Conservation (phyloP, 2,113 vertebrate species). For the Macroglossus sobrinus region DNA sequence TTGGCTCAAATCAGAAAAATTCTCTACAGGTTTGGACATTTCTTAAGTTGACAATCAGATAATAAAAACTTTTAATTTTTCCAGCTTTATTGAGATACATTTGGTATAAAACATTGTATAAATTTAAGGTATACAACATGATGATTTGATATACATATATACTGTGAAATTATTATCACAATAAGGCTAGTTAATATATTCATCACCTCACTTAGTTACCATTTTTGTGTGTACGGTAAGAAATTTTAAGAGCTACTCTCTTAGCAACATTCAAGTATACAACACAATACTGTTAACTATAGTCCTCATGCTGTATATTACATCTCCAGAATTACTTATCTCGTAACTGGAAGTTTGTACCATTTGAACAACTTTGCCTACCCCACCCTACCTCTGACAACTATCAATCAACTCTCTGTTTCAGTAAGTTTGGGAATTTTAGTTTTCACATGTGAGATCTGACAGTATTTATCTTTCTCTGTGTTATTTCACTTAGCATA, state of each 20-base stretch:
- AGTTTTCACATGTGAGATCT: neutral
- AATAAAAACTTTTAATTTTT: neutral
- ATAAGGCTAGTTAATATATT: neutral
- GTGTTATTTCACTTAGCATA: neutral
- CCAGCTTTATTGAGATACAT: neutral
- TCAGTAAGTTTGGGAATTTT: neutral
- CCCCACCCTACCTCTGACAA: neutral
- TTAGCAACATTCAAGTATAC: neutral
- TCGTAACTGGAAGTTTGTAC: neutral
- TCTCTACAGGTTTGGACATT: no score
- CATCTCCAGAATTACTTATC: neutral
- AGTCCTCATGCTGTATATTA: neutral
- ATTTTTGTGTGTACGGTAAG: neutral
- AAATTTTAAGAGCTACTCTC: neutral
- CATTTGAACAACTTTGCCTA: neutral
- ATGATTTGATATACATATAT: neutral
- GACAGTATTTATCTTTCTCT: neutral
- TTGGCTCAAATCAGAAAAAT: no score
- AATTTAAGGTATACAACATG: neutral
- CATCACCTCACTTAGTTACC: neutral
- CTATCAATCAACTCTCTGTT: neutral
- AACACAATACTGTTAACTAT: neutral
- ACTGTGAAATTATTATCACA: neutral
- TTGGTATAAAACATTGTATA: neutral
- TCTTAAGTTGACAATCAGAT: no score